Conservation (phyloP, 1,140 invertebrate genomes). For the Bombus cullumanus region DNA sequence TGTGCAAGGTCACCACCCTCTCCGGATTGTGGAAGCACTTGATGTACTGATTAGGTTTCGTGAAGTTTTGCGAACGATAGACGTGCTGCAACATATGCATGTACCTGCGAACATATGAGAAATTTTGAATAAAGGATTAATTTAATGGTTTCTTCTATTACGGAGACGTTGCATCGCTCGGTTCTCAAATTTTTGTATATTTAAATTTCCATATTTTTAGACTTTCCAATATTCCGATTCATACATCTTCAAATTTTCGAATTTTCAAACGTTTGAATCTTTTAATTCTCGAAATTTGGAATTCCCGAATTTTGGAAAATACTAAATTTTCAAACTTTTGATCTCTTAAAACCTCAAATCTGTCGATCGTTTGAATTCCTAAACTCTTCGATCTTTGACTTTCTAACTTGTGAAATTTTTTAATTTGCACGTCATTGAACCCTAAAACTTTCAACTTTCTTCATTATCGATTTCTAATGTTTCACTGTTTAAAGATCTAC, state of each 20-base stretch:
- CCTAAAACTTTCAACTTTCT: neutral
- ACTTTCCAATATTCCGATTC: neutral
- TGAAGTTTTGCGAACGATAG: slow-evolving; percentile 94
- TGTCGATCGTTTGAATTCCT: neutral
- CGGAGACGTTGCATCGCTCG: too few relatives aligned
- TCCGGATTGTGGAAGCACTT: slow-evolving; percentile 97
- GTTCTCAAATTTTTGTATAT: neutral
- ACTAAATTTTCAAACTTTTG: neutral
- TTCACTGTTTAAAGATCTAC: neutral
- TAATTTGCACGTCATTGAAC: neutral
- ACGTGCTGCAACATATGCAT: slow-evolving; percentile 98
- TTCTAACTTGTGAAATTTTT: neutral
- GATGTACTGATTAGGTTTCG: slow-evolving; percentile 95
- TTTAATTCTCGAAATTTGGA: neutral
- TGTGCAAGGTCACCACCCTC: slow-evolving; percentile 94
- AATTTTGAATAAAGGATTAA: neutral
- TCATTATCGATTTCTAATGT: neutral
- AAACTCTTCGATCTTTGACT: neutral
- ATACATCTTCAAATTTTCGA: neutral
- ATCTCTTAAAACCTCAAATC: neutral
- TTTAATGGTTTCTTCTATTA: too few relatives aligned
- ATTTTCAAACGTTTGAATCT: neutral
- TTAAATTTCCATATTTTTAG: too few relatives aligned
- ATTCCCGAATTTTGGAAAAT: neutral
- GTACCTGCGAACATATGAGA: slow-evolving; percentile 82